Conservation (phyloP, 2,888 invertebrate species). For the Synanthedon tipuliformis region DNA sequence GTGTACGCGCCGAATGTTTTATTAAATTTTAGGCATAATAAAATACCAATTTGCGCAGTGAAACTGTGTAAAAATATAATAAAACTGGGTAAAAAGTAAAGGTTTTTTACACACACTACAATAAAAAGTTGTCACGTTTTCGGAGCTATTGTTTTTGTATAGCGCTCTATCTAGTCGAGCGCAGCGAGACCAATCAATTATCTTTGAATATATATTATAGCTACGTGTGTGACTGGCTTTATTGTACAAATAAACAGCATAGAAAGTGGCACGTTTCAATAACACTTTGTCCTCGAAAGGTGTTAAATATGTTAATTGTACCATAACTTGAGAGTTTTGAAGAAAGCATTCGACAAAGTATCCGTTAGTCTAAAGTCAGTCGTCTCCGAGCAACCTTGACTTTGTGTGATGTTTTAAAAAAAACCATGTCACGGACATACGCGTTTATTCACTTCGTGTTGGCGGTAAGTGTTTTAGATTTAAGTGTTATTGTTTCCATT, state of each 20-base stretch:
- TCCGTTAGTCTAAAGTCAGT: conserved; percentile 35
- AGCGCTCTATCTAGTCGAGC: too few species aligned
- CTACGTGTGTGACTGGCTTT: too few species aligned
- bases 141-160: too few species aligned
- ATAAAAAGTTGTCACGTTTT: too few species aligned
- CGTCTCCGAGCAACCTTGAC: conserved; percentile 20
- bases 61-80: too few species aligned
- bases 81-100: too few species aligned
- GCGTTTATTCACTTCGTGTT: not conserved
- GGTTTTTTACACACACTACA: too few species aligned
- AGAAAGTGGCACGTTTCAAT: conserved; percentile 4
- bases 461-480: not conserved
- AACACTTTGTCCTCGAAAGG: conserved; percentile 32
- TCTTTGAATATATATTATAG: too few species aligned
- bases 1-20: too few species aligned
- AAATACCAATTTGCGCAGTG: too few species aligned
- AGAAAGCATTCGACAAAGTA: conserved; percentile 23
- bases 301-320: conserved; percentile 53
- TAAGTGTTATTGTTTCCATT: not conserved
- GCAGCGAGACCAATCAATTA: too few species aligned
- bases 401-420: conserved; percentile 2
- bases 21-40: too few species aligned
- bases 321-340: conserved; percentile 26
- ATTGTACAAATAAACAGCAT: not conserved
- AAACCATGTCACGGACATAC: not conserved